Evolutionary conservation across 2,888 invertebrate genomes (phyloP).

Genomic region (Leucophora obtusa): DNA sequence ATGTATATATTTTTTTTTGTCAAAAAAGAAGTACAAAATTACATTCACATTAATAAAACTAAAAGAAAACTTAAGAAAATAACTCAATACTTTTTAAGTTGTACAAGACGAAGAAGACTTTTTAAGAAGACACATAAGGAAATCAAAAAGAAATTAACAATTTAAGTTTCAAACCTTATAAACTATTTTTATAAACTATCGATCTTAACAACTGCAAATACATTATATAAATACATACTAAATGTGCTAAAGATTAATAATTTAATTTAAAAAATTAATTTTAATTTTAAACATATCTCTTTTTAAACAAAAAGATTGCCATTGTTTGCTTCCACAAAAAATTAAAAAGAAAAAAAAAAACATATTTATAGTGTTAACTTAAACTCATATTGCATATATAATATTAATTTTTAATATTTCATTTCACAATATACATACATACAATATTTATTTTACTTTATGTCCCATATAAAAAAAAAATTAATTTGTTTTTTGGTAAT

Average conservation of each 20-base stretch:
- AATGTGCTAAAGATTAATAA: conserved; percentile 21
- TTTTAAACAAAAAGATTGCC: conserved; percentile 31
- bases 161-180: neutral
- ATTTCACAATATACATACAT: neutral
- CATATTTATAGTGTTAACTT: neutral
- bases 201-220: neutral
- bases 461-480: neutral
- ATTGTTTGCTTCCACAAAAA: conserved; percentile 36
- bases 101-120: conserved; percentile 68
- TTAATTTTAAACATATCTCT: conserved; percentile 49
- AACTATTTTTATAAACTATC: neutral
- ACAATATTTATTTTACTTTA: conserved; percentile 10
- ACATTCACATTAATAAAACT: conserved; percentile 61
- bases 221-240: conserved; percentile 25
- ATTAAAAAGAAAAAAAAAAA: neutral
- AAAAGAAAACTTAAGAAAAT: conserved; percentile 35
- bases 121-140: conserved; percentile 71
- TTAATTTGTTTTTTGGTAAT: conserved; percentile 20
- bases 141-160: conserved; percentile 37
- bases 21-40: conserved; percentile 64
- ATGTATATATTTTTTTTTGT: conserved; percentile 20
- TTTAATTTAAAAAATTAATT: conserved; percentile 24
- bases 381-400: neutral
- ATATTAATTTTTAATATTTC: conserved; percentile 6
- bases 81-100: conserved; percentile 45